Percentiles rank a stretch among this genome's conserved stretches.
Evolutionary conservation across 2,113 vertebrate genomes (phyloP).

Genomic region (Phrynosoma platyrhinos): DNA sequence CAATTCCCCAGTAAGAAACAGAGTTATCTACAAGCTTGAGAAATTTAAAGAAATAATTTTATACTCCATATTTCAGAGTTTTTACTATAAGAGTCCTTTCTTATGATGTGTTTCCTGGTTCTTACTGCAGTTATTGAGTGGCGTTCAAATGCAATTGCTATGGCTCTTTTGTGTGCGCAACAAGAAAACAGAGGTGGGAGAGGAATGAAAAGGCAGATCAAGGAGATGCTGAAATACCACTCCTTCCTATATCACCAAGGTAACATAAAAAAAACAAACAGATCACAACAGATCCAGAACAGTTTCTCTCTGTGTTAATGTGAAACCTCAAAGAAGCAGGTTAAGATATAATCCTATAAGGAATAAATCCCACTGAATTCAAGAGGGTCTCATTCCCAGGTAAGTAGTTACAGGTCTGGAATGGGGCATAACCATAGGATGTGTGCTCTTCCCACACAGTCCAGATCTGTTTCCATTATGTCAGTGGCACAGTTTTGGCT

Average conservation of each 20-base stretch:
- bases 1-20: conserved; percentile 8
- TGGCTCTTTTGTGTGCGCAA: conserved; percentile 38
- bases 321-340: background rate
- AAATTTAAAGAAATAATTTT: background rate
- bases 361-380: too few relatives aligned
- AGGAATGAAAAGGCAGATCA: conserved; percentile 54
- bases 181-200: conserved; percentile 50
- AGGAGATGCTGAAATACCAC: background rate
- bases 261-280: background rate
- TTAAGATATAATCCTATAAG: background rate
- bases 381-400: background rate
- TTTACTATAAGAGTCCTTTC: conserved; percentile 23
- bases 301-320: background rate
- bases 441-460: background rate
- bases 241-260: background rate
- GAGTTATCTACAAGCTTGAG: background rate
- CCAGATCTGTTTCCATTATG: background rate
- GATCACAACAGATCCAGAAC: background rate
- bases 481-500: background rate
- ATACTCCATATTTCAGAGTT: background rate
- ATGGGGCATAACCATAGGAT: background rate
- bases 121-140: conserved; percentile 20
- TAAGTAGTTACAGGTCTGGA: background rate
- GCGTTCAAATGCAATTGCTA: conserved; percentile 13
- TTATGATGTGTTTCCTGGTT: background rate